Evolutionary conservation across 2,888 invertebrate genomes (phyloP), one percentile per base, ranked within the genome.

Genomic region (Leptodirus hochenwartii): DNA sequence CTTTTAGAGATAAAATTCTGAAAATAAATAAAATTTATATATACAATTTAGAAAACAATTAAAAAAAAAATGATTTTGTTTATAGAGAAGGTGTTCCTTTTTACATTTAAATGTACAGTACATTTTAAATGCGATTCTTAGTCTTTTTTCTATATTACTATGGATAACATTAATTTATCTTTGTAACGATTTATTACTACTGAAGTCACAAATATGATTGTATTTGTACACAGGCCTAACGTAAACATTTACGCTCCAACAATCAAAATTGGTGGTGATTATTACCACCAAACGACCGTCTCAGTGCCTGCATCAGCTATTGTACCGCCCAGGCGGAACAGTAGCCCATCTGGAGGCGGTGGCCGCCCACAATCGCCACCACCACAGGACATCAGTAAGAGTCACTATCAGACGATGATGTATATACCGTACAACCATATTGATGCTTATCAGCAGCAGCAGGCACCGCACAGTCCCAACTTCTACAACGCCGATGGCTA

Each of bases 361-460:
- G 59, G 64, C 2, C 56, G 74, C 12, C 72, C 75, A 0, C 70
- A 73, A 48, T 75, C 75, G 0, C 75, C 76, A 4, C 74, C 76
- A 1, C 75, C 76, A 1, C 62, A 74, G 34, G 57, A 57, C 31
- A 43, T 56, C 28, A 51, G 54, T 1, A 59, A 70, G 12, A 68
- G 61, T 39, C 71, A 71, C 45, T 73, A 75, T 37, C 72, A 75
- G 47, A 66, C 74, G 2, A 65, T 75, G 52, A 62, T 67, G 24
- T 64, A 75, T 37, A 69, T 76, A 41, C 75, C 75, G 1, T 75
- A 75, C 45, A 69, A 64, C 44, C 56, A 55, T 35, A 51, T 59
- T 33, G 56, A 57, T 41, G 50, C 45, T 11, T 50, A 45, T 29
- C 48, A 47, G 29, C 37, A 41, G 5, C 32, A 41, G 15, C 40